Evolutionary conservation across 2,797 vertebrate species (phyloP).

Genomic region (Sebastes diaconus): DNA sequence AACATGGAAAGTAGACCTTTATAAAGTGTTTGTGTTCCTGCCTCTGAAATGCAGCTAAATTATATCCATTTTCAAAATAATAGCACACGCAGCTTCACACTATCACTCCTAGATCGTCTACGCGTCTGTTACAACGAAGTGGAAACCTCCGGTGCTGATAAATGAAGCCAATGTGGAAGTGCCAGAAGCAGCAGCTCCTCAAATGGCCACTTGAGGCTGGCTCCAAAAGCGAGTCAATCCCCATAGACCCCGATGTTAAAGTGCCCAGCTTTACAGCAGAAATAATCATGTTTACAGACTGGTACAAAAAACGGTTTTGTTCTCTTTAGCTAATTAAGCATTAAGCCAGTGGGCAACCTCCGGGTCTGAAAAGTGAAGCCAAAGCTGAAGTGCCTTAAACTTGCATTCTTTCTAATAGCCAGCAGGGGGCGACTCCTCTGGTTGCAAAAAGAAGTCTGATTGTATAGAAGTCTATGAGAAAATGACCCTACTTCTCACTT

Average conservation of each 20-base stretch:
- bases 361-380: too few relatives aligned
- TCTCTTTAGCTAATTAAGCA: neutral
- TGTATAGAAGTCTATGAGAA: too few relatives aligned
- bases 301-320: neutral
- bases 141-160: too few relatives aligned
- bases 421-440: too few relatives aligned
- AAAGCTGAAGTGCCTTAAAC: too few relatives aligned
- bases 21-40: neutral
- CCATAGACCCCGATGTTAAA: neutral
- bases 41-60: neutral
- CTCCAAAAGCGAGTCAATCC: neutral
- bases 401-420: too few relatives aligned
- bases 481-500: fast-evolving
- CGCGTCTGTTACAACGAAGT: neutral
- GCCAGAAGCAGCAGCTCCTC: too few relatives aligned
- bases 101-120: neutral
- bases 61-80: neutral
- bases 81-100: neutral
- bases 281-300: neutral
- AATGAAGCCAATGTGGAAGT: too few relatives aligned
- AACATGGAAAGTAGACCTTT: neutral
- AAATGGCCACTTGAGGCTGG: neutral
- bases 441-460: too few relatives aligned
- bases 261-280: neutral
- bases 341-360: too few relatives aligned